phyloP scores from a whole-genome alignment of 2,888 invertebrate genomes.

The Mesoligia furuncula region DNA sequence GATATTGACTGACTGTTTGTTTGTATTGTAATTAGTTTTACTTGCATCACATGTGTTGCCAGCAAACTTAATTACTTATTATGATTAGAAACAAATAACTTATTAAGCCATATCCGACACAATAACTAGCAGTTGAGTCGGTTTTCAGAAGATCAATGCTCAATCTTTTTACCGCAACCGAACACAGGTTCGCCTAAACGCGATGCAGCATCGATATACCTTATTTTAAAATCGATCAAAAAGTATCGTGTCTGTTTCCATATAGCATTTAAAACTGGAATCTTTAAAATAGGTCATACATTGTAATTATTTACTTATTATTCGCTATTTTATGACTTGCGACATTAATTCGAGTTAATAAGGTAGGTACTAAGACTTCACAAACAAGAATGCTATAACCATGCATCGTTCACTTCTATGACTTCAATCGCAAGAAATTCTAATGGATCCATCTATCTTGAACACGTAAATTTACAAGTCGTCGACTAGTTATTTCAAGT shows the following conservation, averaged over 20 bases:
- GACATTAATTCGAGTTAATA: background rate
- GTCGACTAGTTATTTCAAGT: conserved; percentile 62
- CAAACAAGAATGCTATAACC: conserved; percentile 21
- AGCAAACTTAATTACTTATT: background rate
- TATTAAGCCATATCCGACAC: background rate
- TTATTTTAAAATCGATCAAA: background rate
- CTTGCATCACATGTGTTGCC: background rate
- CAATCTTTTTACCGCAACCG: background rate
- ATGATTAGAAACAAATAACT: background rate
- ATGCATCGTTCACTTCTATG: conserved; percentile 35
- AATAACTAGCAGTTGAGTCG: background rate
- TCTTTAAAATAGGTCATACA: background rate
- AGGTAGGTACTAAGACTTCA: conserved; percentile 25
- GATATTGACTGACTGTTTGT: conserved; percentile 16
- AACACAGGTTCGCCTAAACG: background rate
- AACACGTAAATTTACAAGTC: conserved; percentile 53
- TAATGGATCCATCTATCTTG: conserved; percentile 54
- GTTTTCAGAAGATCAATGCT: background rate
- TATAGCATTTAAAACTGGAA: background rate
- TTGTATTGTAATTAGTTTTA: conserved; percentile 20
- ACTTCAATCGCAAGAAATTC: conserved; percentile 33
- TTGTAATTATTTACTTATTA: background rate
- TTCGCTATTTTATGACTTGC: background rate
- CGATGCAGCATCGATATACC: background rate
- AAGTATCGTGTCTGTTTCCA: background rate